Base-by-base conservation (phyloP, 2,113 vertebrate species). In the Girardinichthys multiradiatus region DNA sequence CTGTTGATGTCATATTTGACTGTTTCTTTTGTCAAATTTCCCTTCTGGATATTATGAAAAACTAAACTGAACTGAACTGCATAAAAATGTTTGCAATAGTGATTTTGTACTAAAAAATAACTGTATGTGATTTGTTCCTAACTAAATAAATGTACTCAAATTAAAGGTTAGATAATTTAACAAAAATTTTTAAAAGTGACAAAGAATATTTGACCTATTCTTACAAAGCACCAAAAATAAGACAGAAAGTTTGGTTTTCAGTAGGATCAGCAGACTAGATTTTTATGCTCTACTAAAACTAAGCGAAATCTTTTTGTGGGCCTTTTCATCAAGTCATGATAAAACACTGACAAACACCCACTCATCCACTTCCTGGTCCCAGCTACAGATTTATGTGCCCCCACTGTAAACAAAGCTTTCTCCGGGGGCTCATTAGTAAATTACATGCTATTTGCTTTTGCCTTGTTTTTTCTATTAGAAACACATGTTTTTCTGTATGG, bases 321-420 rank as follows among this genome's bases (percentile, higher is more conserved):
- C 63, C 35, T 67, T 51, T 70, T 68, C 48, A 63, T 75, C 68
- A 77, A 72, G 39, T 66, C 19, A 17, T 84, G 84, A 79, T 33
- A 84, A 86, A 64, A 63, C 27, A 28, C 71, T 39, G 27, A 54
- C 59, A 77, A 66, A 67, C 79, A 28, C 81, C 70, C 82, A 78
- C 77, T 58, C 69, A 60, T 39, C 39, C 29, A 63, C n/a, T 80
- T 72, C 85, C 72, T 27, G 11, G 12, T 60, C 68, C 76, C 86
- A 87, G 19, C 37, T 37, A 58, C 58, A 74, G 70, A 76, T 81
- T 73, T 61, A 76, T 80, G 58, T 42, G 27, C 64, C 37, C 42
- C 67, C 39, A 29, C 31, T 71, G 30, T 70, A 77, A 83, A 88
- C 62, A 21, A 28, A 76, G 29, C 33, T 51, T 64, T 76, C 69